Evolutionary conservation across 2,888 invertebrate genomes (phyloP).

Genomic region (Busseola fusca): DNA sequence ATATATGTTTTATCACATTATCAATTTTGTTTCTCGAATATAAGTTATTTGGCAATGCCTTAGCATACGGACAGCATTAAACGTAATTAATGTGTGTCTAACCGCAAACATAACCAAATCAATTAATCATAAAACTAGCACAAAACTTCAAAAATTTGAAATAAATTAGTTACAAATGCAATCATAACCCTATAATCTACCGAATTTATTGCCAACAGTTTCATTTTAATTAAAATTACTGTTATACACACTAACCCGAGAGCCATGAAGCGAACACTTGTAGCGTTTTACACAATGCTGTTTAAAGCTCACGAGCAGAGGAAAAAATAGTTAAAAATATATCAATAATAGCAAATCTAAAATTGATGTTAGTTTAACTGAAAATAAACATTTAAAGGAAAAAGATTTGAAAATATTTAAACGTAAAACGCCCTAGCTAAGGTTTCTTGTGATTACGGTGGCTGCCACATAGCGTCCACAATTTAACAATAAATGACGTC

Average conservation of each 20-base stretch:
- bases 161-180: slow-evolving; percentile 22
- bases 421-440: too few relatives aligned
- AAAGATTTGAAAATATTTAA: neutral
- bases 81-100: neutral
- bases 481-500: neutral
- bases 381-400: neutral
- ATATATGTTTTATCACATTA: too few relatives aligned
- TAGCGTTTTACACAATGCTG: slow-evolving; percentile 6
- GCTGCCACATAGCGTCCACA: too few relatives aligned
- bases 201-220: slow-evolving; percentile 47
- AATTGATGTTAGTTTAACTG: neutral
- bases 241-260: slow-evolving; percentile 15
- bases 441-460: neutral
- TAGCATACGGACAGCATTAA: too few relatives aligned
- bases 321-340: neutral
- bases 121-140: neutral
- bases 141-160: neutral
- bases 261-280: slow-evolving; percentile 3
- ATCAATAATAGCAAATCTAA: neutral
- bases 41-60: too few relatives aligned
- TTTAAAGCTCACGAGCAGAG: neutral
- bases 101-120: neutral
- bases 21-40: too few relatives aligned
- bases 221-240: slow-evolving; percentile 49
- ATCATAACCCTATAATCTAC: slow-evolving; percentile 20